A percentile compares a stretch with the other conserved stretches of the same genome.
Evolutionary conservation across 2,113 vertebrate species (phyloP).

Genomic region (Pseudorasbora parva): DNA sequence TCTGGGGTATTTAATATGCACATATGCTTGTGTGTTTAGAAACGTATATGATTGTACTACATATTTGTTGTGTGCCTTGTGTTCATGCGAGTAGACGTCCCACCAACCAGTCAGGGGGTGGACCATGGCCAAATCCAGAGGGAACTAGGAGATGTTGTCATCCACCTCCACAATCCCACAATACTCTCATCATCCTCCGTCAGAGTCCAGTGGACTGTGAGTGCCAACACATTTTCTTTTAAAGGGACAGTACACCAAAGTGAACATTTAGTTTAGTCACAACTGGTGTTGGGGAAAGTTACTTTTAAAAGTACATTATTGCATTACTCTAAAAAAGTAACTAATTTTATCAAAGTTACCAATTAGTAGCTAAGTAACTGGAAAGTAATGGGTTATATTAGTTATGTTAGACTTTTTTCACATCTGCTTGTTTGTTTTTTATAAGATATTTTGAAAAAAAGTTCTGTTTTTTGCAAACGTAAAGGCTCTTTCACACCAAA

Average conservation of each 20-base stretch:
- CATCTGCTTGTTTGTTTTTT: too few relatives aligned
- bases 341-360: too few relatives aligned
- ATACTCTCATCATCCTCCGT: slow-evolving; percentile 96
- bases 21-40: not conserved
- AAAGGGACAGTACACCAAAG: not conserved
- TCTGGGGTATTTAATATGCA: not conserved
- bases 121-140: slow-evolving; percentile 97
- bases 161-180: slow-evolving; percentile 96
- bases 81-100: slow-evolving; percentile 82
- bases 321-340: too few relatives aligned
- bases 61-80: slow-evolving; percentile 26
- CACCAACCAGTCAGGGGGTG: slow-evolving; percentile 94
- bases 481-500: too few relatives aligned
- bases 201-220: slow-evolving; percentile 98
- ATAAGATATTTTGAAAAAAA: too few relatives aligned
- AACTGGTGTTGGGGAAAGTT: too few relatives aligned
- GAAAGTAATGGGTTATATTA: too few relatives aligned
- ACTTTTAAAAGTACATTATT: too few relatives aligned
- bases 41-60: not conserved
- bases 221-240: slow-evolving; percentile 58
- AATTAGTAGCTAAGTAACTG: too few relatives aligned
- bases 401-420: too few relatives aligned
- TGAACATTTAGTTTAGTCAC: too few relatives aligned
- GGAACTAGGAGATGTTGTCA: slow-evolving; percentile 90
- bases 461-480: too few relatives aligned